Evolutionary conservation across 2,888 invertebrate genomes (phyloP).

Genomic region (Drosophila peninsularis): DNA sequence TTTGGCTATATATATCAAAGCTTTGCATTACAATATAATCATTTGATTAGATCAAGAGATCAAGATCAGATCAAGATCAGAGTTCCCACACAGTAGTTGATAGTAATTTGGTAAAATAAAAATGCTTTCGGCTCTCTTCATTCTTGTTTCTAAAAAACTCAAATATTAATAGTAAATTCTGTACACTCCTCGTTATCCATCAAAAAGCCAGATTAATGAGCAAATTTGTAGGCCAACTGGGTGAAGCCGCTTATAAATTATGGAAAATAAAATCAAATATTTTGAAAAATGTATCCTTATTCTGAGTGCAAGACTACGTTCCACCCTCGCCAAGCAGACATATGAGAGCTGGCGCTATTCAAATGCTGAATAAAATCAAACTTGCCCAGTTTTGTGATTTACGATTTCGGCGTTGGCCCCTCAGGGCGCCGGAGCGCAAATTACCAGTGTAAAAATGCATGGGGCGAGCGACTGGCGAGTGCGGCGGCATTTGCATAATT

Average conservation of each 20-base stretch:
- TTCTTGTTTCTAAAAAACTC: no score
- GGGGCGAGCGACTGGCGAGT: slow-evolving; percentile 19
- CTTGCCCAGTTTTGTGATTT: slow-evolving; percentile 64
- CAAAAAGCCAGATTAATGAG: not conserved
- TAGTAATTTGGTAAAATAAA: no score
- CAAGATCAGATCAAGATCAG: no score
- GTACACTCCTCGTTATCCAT: not conserved
- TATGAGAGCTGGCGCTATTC: slow-evolving; percentile 3
- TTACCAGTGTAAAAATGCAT: slow-evolving; percentile 64
- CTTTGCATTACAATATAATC: no score
- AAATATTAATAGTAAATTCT: not conserved
- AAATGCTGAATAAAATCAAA: slow-evolving; percentile 30
- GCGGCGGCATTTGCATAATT: slow-evolving; percentile 71
- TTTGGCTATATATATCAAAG: not conserved
- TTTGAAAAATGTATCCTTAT: slow-evolving; percentile 3
- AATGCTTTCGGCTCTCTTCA: no score
- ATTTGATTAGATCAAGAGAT: no score
- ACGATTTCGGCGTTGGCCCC: slow-evolving; percentile 40
- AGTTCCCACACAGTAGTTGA: no score
- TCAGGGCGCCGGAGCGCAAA: slow-evolving; percentile 54
- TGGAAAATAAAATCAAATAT: not conserved
- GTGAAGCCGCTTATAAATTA: not conserved
- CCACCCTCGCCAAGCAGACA: slow-evolving; percentile 25
- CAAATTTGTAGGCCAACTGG: slow-evolving; percentile 4
- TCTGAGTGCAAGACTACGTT: not conserved